Conservation (phyloP, 1,140 invertebrate species). For the Scaptomyza graminum region DNA sequence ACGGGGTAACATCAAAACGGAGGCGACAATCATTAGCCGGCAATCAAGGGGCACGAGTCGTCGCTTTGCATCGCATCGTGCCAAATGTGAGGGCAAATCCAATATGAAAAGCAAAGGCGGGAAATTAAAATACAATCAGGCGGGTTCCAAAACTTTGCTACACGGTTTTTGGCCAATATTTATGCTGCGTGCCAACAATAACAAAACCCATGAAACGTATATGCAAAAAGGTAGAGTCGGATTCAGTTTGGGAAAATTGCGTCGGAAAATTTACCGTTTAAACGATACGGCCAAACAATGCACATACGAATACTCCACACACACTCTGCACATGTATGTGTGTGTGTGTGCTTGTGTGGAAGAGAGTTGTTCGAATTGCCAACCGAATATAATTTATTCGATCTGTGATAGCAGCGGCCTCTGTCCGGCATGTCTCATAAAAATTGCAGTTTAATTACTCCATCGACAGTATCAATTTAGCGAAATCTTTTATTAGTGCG, state of each 20-base stretch:
- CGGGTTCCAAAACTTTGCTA: slow-evolving; percentile 18
- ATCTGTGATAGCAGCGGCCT: slow-evolving; percentile 79
- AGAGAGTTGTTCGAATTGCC: slow-evolving; percentile 32
- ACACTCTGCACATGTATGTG: slow-evolving; percentile 11
- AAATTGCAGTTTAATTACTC: slow-evolving; percentile 84
- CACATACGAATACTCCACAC: slow-evolving; percentile 9
- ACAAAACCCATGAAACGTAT: slow-evolving; percentile 11
- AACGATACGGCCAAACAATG: slow-evolving; percentile 43
- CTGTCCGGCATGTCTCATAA: slow-evolving; percentile 83
- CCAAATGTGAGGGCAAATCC: slow-evolving; percentile 34
- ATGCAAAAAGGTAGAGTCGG: slow-evolving; percentile 16
- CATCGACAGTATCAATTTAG: slow-evolving; percentile 83
- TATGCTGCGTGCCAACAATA: slow-evolving; percentile 45
- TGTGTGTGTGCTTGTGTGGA: slow-evolving; percentile 26
- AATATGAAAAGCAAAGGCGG: slow-evolving; percentile 33
- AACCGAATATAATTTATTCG: slow-evolving; percentile 81
- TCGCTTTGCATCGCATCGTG: slow-evolving; percentile 1
- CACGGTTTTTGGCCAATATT: slow-evolving; percentile 31
- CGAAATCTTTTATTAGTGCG: slow-evolving; percentile 81
- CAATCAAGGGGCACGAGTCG: slow-evolving; percentile 14
- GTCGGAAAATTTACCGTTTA: slow-evolving; percentile 67
- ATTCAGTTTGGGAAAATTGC: slow-evolving; percentile 60
- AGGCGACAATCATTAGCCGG: slow-evolving; percentile 41
- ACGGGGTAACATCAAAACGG: slow-evolving; percentile 5
- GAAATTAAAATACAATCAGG: slow-evolving; percentile 52